Base-by-base conservation (phyloP, 2,113 vertebrate species). In the Cercopithecus mona region DNA sequence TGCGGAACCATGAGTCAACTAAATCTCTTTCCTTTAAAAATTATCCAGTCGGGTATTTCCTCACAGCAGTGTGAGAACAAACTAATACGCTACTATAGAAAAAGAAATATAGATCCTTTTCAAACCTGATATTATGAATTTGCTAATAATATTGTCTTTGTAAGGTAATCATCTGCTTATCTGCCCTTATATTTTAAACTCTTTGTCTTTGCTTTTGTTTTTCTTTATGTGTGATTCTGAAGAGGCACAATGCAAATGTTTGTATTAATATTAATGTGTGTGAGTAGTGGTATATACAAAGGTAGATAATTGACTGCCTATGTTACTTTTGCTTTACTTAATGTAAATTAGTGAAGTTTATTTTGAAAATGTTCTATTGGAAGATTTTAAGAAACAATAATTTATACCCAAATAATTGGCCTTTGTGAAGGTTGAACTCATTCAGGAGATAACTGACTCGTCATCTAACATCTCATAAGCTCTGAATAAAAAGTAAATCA, bases 401-500 rank as follows among this genome's bases (percentile, higher is more conserved):
- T 96, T 98, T 96, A n/a, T n/a, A 80, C 57, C 73, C 88, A 97
- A 80, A 98, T 90, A 52, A 43, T 66, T 50, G 76, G 75, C 95
- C 95, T 93, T 84, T 93, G 90, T 94, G 59, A 93, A 76, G 25
- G n/a, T 7, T 92, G 18, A 87, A 14, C 35, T 76, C 88, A 96
- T 79, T 96, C 0, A 16, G 8, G 66, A 93, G 96, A 90, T 96
- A 94, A 70, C 45, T 20, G 97, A 40, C 88, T 45, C 3, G 40
- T 64, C 61, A 64, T 86, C 93, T 32, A 35, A 48, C 4, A 25
- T 93, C 95, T 97, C 91, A 32, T n/a, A 97, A 72, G 96, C 79
- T 96, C 90, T 87, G 9, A 97, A 94, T 97, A 97, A 97, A 98
- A 98, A 98, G 94, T 96, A 97, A 83, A 93, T 93, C 96, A 20